Base-by-base conservation (phyloP, 2,888 invertebrate species). In the Agapetus fuscipes region DNA sequence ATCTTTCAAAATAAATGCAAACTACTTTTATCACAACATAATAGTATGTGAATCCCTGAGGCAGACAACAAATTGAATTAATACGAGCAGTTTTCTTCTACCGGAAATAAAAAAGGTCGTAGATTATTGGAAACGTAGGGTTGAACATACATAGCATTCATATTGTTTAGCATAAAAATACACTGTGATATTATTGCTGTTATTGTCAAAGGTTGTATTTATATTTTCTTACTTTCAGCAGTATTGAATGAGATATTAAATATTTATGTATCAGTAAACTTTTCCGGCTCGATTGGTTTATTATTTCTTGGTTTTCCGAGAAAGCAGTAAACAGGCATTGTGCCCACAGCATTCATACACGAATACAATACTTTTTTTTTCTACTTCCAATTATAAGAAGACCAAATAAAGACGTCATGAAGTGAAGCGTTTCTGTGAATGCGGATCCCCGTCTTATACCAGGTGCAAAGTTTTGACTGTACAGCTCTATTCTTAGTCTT, bases 381-480 rank as follows among this genome's bases (percentile, higher is more conserved):
- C 10, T 14, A 32, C 14, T 13, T 32, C 10, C 17, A 32, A 32
- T 32, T 32, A 32, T 32, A 32, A 20, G 24, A 20, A 17, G 17
- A 20, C 17, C 20, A 24, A 28, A 41, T 36, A 41, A 41, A 36
- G 41, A 41, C 17, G 36, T 41, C 32, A 41, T 32, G 36, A 36
- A 40, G 34, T 26, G 34, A 29, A 39, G 10, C 17, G 24, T 32
- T 32, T 32, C 17, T 20, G 17, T 20, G 20, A 17, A 32, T 14
- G 7, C 14, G 17, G 13, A 20, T 32, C 14, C 32, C 17, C n/a
- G n/a, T n/a, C 14, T 24, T 20, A 20, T 6, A 20, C 20, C 20
- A 20, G 20, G 20, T 20, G 20, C 20, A 20, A 9, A 20, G 9
- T n/a, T 32, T 30, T 17, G 30, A 17, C 30, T 30, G 17, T 17